These are phyloP conservation scores for Siphamia tubifer DNA, from an alignment of 2,113 vertebrate genomes.

Conservation along the genomic window DNA sequence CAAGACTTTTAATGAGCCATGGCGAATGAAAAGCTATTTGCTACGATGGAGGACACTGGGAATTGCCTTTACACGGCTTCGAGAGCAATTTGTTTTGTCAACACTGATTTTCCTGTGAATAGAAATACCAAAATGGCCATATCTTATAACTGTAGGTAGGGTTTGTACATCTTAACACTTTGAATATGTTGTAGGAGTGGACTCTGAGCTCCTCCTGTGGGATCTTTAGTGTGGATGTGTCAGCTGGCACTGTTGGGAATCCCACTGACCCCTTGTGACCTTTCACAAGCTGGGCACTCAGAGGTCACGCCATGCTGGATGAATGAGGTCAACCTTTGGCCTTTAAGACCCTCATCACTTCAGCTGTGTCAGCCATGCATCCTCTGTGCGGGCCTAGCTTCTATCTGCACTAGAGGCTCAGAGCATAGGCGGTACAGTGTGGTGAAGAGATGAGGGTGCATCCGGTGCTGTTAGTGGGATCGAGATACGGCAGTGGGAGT, in stretches of 20 bases:
- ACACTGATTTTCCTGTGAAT: too few relatives aligned
- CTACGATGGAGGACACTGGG: not conserved
- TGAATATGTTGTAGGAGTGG: not conserved
- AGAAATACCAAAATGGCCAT: slow-evolving; percentile 7
- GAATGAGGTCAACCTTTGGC: slow-evolving; percentile 73
- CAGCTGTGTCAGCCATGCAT: slow-evolving; percentile 36
- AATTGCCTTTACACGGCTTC: slow-evolving; percentile 16
- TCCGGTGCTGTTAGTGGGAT: slow-evolving; percentile 17
- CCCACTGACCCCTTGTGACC: slow-evolving; percentile 60
- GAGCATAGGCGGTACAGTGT: not conserved
- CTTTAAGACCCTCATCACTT: slow-evolving; percentile 48
- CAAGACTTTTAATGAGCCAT: slow-evolving; percentile 49
- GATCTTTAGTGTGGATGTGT: slow-evolving; percentile 19
- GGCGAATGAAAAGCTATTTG: slow-evolving; percentile 27
- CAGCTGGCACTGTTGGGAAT: slow-evolving; percentile 56
- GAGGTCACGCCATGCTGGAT: slow-evolving; percentile 60
- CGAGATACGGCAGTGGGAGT: slow-evolving; percentile 23
- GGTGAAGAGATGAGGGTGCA: not conserved
- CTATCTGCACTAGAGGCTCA: not conserved
- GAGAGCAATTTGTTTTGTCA: slow-evolving; percentile 22
- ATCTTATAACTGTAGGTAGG: slow-evolving; percentile 17
- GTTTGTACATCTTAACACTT: not conserved
- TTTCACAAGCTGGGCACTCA: slow-evolving; percentile 62
- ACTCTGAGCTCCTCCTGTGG: slow-evolving; percentile 7
- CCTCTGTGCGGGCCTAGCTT: slow-evolving; percentile 18